A percentile compares a stretch with the other conserved stretches of the same genome.
phyloP scores from a whole-genome alignment of 2,797 vertebrate species.

The Limnodromus scolopaceus region DNA sequence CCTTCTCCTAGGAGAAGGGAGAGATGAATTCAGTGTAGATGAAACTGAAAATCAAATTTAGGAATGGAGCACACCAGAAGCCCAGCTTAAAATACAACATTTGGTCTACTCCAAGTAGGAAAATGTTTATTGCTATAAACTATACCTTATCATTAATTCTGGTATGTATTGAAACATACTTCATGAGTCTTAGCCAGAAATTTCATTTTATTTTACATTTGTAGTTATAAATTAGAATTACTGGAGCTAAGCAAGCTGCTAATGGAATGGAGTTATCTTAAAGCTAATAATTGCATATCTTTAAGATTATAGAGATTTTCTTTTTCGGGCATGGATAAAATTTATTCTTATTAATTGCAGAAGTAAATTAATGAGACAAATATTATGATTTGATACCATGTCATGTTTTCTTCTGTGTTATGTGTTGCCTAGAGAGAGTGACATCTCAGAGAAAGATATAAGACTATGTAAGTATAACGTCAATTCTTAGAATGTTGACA shows the following conservation, averaged over 20 bases:
- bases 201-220: background rate
- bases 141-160: background rate
- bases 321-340: background rate
- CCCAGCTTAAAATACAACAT: background rate
- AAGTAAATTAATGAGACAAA: background rate
- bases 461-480: background rate
- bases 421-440: background rate
- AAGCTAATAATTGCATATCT: background rate
- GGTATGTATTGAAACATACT: background rate
- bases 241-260: background rate
- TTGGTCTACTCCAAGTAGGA: background rate
- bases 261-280: background rate
- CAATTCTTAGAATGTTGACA: background rate
- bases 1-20: background rate
- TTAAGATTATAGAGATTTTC: background rate
- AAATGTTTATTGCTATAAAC: background rate
- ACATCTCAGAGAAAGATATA: background rate
- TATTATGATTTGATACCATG: background rate
- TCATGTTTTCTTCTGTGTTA: background rate
- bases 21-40: background rate
- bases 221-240: background rate
- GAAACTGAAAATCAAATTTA: background rate
- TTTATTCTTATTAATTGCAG: background rate
- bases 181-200: background rate
- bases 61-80: background rate